These are phyloP conservation scores for Ctenicera cuprea DNA, from an alignment of 2,888 invertebrate species.

Conservation along the genomic window DNA sequence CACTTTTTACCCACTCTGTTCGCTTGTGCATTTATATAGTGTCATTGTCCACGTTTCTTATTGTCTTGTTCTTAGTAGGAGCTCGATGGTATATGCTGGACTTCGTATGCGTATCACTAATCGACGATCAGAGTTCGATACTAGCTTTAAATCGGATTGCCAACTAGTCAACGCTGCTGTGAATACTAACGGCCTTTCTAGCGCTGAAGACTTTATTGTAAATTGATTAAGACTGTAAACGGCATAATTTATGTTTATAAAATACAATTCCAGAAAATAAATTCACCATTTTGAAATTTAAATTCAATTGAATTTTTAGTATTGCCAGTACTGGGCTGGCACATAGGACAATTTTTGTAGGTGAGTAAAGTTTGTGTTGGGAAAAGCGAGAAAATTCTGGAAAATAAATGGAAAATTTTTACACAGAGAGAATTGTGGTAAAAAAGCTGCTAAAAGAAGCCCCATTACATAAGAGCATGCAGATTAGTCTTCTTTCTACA, in stretches of 20 bases:
- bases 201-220: slow-evolving; percentile 23
- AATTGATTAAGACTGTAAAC: slow-evolving; percentile 34
- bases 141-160: slow-evolving; percentile 34
- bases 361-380: too few species aligned
- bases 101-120: slow-evolving; percentile 41
- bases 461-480: too few species aligned
- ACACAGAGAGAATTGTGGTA: too few species aligned
- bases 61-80: slow-evolving; percentile 51
- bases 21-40: slow-evolving; percentile 55
- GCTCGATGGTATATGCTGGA: slow-evolving; percentile 25
- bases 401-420: too few species aligned
- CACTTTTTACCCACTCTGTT: slow-evolving; percentile 50
- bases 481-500: too few species aligned
- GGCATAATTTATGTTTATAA: slow-evolving; percentile 13
- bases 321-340: too few species aligned
- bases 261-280: slow-evolving; percentile 1
- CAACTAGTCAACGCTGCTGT: slow-evolving; percentile 18
- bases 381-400: too few species aligned
- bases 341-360: too few species aligned
- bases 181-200: slow-evolving; percentile 27
- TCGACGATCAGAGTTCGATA: slow-evolving; percentile 30
- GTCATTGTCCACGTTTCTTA: slow-evolving; percentile 58
- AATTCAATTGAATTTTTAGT: too few species aligned
- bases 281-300: neutral
- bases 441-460: too few species aligned